Evolutionary conservation across 2,113 vertebrate genomes (phyloP), one percentile per base, ranked within the genome.

Genomic region (Notothenia rossii): DNA sequence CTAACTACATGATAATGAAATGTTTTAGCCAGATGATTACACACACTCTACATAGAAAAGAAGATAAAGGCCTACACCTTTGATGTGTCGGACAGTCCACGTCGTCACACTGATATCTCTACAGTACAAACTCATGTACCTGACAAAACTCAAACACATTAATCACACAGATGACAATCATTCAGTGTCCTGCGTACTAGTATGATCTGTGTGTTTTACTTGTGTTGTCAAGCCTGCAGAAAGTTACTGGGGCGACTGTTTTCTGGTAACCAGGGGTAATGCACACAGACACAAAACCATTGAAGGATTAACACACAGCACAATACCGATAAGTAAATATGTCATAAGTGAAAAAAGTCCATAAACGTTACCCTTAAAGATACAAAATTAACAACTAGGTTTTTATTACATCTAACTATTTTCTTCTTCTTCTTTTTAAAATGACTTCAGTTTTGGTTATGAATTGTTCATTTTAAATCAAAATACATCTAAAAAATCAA

Each of bases 191-290:
- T n/a, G 14, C 60, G 54, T n/a, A 53, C 64, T 75, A 22, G 22
- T 22, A 48, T 66, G 69, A 77, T 74, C 50, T 58, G 74, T 83
- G 63, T 80, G 14, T 86, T 84, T 82, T 45, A 70, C 72, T 33
- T 77, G 20, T 71, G 75, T 60, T 55, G 29, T 54, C 72, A 68
- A 48, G 66, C 55, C 25, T 49, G 64, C 72, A 61, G 74, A 85
- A 75, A 85, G 83, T 90, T 81, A 87, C 88, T 86, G 65, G 33
- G 73, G 84, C 75, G 83, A 88, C 84, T 79, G 83, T 85, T 53
- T 81, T 88, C 75, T 87, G 68, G 81, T 81, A 67, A 84, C 89
- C 72, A 78, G 59, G 70, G 56, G 68, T 46, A 53, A 67, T 82
- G 51, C 0, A 12, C 22, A 58, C 20, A 49, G 46, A 82, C 72